A percentile compares a stretch with the other conserved stretches of the same genome.
These are phyloP conservation scores for Platycheirus albimanus DNA, from an alignment of 2,888 invertebrate genomes.

Conservation along the genomic window DNA sequence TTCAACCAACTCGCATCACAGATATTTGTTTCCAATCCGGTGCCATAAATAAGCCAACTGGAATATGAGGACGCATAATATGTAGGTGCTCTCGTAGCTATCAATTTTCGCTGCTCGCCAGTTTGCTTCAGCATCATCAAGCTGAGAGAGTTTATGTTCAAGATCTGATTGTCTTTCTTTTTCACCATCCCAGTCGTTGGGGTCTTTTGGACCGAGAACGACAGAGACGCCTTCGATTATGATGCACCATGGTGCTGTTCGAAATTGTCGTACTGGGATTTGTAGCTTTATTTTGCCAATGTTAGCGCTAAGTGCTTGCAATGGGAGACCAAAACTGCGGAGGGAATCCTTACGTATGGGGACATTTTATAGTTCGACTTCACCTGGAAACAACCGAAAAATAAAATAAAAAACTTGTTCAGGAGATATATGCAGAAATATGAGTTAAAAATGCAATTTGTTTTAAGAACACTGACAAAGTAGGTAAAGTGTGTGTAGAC, in stretches of 20 bases:
- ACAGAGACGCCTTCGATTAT: slow-evolving; percentile 95
- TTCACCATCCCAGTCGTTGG: slow-evolving; percentile 94
- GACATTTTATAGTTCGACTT: slow-evolving; percentile 98
- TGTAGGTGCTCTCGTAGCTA: slow-evolving; percentile 84
- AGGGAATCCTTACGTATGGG: slow-evolving; percentile 97
- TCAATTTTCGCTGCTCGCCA: slow-evolving; percentile 90
- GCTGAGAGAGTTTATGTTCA: slow-evolving; percentile 91
- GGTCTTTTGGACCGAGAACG: slow-evolving; percentile 93
- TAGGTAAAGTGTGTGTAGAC: too few species aligned
- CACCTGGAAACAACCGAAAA: slow-evolving; percentile 86
- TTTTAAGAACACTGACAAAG: too few species aligned
- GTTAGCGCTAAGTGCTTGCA: slow-evolving; percentile 94
- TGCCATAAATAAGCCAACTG: slow-evolving; percentile 96
- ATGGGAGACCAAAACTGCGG: slow-evolving; percentile 94
- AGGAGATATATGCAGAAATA: too few species aligned
- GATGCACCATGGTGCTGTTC: slow-evolving; percentile 98
- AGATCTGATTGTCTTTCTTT: slow-evolving; percentile 91
- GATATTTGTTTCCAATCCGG: slow-evolving; percentile 96
- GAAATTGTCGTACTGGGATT: slow-evolving; percentile 95
- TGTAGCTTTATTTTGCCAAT: slow-evolving; percentile 97
- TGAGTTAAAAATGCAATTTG: too few species aligned
- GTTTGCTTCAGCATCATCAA: slow-evolving; percentile 94
- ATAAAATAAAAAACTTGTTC: too few species aligned
- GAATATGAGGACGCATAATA: slow-evolving; percentile 95
- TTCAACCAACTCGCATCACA: slow-evolving; percentile 93